Evolutionary conservation across 2,797 vertebrate species (phyloP), one percentile per base, ranked within the genome.

Genomic region (Sebastes variabilis): DNA sequence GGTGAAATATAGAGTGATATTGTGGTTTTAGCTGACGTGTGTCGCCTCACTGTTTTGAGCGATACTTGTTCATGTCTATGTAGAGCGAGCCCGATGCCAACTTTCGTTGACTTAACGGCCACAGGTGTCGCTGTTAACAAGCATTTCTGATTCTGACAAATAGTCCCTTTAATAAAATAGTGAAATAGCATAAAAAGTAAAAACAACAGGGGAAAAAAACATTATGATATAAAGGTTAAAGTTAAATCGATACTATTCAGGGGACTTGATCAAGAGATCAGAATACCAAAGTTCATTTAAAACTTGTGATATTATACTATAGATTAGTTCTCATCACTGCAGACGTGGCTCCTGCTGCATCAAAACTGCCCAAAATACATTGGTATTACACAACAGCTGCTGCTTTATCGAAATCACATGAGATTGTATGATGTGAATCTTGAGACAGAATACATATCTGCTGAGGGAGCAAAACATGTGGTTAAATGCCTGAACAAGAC

Each of bases 331-430:
- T 25, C 3, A 60, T 66, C 14, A 60, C 5, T 32, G 3, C 3
- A 52, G 0, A 52, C 8, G 1, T 13, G 27, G 22, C 4, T n/a
- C 62, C n/a, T 25, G 12, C 14, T 25, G 2, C 13, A 34, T 58
- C 3, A 46, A 58, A 71, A 52, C 29, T 14, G 12, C 2, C 16
- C 11, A 9, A 29, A 10, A 73, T 5, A 4, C n/a, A 55, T 5
- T 11, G 0, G 1, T 61, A n/a, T 34, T 6, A 59, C 2, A 24
- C 3, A 2, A 20, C 4, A 1, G 14, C 0, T 42, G 16, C 3
- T 14, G 4, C 22, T 56, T 30, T 42, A 25, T 32, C 20, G 5
- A 66, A 54, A 9, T 11, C 0, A 2, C 5, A 18, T 11, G 1
- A 8, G 0, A 1, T 49, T 11, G 6, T 5, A 5, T 29, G 27